These are phyloP conservation scores for Dastarcus helophoroides DNA, from an alignment of 2,888 invertebrate species.

Conservation along the genomic window DNA sequence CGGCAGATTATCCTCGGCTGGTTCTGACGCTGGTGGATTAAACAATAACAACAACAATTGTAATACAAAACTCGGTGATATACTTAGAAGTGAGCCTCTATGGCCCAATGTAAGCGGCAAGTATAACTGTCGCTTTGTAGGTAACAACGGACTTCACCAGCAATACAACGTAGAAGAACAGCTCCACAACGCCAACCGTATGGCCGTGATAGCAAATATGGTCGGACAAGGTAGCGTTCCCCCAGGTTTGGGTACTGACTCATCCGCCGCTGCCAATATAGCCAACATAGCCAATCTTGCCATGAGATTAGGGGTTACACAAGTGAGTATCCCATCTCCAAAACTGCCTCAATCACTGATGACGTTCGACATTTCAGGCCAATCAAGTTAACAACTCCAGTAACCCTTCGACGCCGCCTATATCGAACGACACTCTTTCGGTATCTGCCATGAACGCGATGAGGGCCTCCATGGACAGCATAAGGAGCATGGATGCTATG, in stretches of 20 bases:
- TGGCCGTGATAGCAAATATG: slow-evolving; percentile 61
- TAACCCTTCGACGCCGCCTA: slow-evolving; percentile 39
- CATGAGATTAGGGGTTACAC: slow-evolving; percentile 51
- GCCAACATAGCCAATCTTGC: slow-evolving; percentile 62
- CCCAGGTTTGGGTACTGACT: slow-evolving; percentile 42
- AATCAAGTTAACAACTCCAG: slow-evolving; percentile 37
- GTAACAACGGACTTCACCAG: slow-evolving; percentile 46
- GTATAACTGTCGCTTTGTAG: slow-evolving; percentile 20
- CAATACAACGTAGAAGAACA: slow-evolving; percentile 53
- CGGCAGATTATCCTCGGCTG: slow-evolving; percentile 67
- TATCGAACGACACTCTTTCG: slow-evolving; percentile 36
- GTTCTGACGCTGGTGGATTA: slow-evolving; percentile 62
- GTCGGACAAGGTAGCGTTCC: slow-evolving; percentile 52
- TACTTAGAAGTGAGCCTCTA: slow-evolving; percentile 33
- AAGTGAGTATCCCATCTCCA: slow-evolving; percentile 21
- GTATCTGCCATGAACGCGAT: slow-evolving; percentile 49
- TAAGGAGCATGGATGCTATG: slow-evolving; percentile 41
- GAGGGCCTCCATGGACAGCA: slow-evolving; percentile 47
- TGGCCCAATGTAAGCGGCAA: neutral
- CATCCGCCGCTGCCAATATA: slow-evolving; percentile 54
- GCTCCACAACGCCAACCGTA: slow-evolving; percentile 46
- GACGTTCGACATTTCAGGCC: slow-evolving; percentile 31
- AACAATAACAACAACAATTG: slow-evolving; percentile 60
- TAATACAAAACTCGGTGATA: slow-evolving; percentile 44
- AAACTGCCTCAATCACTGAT: neutral